Percentiles rank a stretch among this genome's conserved stretches.
phyloP scores from a whole-genome alignment of 2,113 vertebrate genomes.

The Bucco capensis region DNA sequence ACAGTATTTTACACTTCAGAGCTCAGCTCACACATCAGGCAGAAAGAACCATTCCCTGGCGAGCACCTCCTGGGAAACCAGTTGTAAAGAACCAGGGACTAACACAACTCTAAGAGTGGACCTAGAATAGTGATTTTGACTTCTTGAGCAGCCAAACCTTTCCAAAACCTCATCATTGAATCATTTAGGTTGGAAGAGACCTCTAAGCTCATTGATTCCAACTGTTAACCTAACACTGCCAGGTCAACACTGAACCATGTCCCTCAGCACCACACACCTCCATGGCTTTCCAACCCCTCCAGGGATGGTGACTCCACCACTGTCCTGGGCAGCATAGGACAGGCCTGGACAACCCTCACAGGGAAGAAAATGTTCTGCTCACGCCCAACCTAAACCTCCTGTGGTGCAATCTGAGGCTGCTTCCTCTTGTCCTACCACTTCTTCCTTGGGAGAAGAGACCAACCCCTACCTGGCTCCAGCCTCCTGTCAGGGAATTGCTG shows the following conservation, averaged over 20 bases:
- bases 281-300: neutral
- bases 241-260: neutral
- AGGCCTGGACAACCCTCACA: too few species aligned
- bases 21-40: neutral
- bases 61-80: neutral
- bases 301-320: too few species aligned
- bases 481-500: too few species aligned
- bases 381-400: too few species aligned
- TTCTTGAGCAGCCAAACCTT: neutral
- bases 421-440: too few species aligned
- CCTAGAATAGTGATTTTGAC: neutral
- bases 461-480: too few species aligned
- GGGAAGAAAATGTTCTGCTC: too few species aligned
- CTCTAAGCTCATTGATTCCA: neutral
- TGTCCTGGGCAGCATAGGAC: too few species aligned
- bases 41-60: neutral
- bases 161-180: rapidly evolving
- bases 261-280: neutral
- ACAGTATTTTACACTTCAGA: rapidly evolving
- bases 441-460: too few species aligned
- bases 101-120: too few species aligned
- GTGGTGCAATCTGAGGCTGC: too few species aligned
- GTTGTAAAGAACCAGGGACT: neutral
- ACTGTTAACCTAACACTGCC: neutral
- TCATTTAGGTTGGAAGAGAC: neutral